Evolutionary conservation across 2,888 invertebrate species (phyloP), one percentile per base, ranked within the genome.

Genomic region (Entomobrya multifasciata): DNA sequence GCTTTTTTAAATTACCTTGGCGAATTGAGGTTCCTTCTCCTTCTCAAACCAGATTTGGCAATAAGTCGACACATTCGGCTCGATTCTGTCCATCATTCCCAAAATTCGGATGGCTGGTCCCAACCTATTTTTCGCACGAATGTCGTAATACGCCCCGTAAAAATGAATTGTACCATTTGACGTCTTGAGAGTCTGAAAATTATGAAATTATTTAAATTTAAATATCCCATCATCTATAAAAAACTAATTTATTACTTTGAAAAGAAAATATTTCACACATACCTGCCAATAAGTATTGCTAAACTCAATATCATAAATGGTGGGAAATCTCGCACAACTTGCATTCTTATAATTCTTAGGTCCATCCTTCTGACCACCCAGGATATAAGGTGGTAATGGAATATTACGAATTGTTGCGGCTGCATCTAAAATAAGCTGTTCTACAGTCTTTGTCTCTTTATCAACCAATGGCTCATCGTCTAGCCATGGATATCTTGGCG

Each of bases 231-330:
- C n/a, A n/a, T n/a, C n/a, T n/a, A n/a, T n/a, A n/a, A n/a, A n/a
- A n/a, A n/a, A n/a, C n/a, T n/a, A n/a, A n/a, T n/a, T n/a, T n/a
- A n/a, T n/a, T n/a, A n/a, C n/a, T n/a, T n/a, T n/a, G n/a, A n/a
- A n/a, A n/a, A n/a, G n/a, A n/a, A n/a, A n/a, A n/a, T n/a, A n/a
- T n/a, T n/a, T n/a, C n/a, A n/a, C n/a, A 62, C 17, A 27, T 36
- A 91, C 91, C 93, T 98, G 98, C 98, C 98, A 98, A 93, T 97
- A 97, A 80, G 97, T 95, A 92, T 98, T 98, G 93, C 97, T 97
- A 93, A 97, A 98, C 92, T 98, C 96, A 89, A 98, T 93, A 92
- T 98, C 98, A 93, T 96, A 97, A 90, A 97, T 95, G 86, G 95
- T 96, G 0, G 98, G 98, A 92, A 96, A 97, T 90, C 95, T 95